Evolutionary conservation across 2,113 vertebrate species (phyloP), one percentile per base, ranked within the genome.

Genomic region (Osmerus eperlanus): DNA sequence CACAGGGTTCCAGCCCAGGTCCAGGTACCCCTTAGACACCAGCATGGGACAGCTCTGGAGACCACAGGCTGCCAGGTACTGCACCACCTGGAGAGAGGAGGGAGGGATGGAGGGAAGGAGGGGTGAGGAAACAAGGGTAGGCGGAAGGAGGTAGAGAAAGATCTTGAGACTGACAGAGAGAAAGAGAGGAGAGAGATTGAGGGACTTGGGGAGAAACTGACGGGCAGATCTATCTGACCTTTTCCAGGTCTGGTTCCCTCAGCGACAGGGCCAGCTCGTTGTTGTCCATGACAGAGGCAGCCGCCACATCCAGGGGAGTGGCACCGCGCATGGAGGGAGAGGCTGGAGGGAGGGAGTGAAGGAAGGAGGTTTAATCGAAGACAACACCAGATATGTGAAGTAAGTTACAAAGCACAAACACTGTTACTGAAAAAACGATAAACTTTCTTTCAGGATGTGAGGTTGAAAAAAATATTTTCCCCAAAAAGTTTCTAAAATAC

Each of bases 241-340:
- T 98, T 79, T 97, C 93, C 60, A 99, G 83, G 79, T 97, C 94
- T 1, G 93, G 91, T 73, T 99, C 96, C 51, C 92, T 93, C 52
- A 99, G 88, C 5, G 95, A 92, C 63, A 99, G 81, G 3, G 96
- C 97, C 68, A 99, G 91, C 81, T 99, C 96, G 13, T 98, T 97
- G 81, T 99, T 99, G 86, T 98, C 97, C 96, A 99, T 99, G 54
- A 98, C 96, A 0, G 97, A 99, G 0, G 97, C 97, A 13, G 97
- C 96, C 0, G 95, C 96, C 80, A 98, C 97, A 28, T 99, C 97
- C 79, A 99, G 89, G 13, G 97, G 97, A 36, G 97, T 99, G 53
- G 96, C 96, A 11, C 97, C 97, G 83, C 97, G 91, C 97, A 98
- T 98, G 15, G 96, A 96, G 0, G 96, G 96, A 51, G 94, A 97